Evolutionary conservation across 64 coral and sea anemone species (phyloP).

Genomic region (Actinia equina): DNA sequence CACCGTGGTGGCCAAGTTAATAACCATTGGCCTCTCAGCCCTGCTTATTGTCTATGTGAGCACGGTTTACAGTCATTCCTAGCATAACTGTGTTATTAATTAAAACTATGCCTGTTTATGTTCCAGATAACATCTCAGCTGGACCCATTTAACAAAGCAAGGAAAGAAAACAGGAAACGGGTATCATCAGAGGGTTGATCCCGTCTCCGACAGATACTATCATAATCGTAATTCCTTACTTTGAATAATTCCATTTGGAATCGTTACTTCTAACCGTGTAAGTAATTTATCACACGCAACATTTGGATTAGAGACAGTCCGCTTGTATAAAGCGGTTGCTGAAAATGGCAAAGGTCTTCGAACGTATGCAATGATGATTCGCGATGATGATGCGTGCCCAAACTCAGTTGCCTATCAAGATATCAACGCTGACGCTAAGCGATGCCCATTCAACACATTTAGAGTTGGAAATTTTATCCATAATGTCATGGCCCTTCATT

Average conservation of each 20-base stretch:
- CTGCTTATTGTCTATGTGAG: background rate
- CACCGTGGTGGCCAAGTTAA: background rate
- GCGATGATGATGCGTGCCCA: background rate
- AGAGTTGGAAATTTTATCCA: background rate
- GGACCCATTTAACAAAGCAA: constrained; percentile 22
- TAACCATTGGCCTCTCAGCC: background rate
- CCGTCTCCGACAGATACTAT: background rate
- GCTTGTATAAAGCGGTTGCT: background rate
- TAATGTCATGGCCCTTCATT: constrained; percentile 8
- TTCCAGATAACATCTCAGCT: constrained; percentile 19
- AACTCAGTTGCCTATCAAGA: background rate
- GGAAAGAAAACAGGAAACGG: constrained; percentile 5
- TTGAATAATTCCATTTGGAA: background rate
- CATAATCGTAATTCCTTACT: constrained; percentile 25
- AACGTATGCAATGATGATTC: background rate
- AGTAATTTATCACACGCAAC: background rate
- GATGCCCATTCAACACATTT: constrained; percentile 5
- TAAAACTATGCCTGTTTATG: constrained; percentile 14
- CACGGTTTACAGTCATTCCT: background rate
- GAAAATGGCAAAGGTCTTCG: background rate
- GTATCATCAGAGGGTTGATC: constrained; percentile 4
- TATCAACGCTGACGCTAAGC: constrained; percentile 4
- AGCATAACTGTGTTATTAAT: constrained; percentile 18
- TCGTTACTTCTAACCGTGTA: background rate
- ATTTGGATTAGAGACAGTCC: background rate